Percentiles rank a stretch among this genome's conserved stretches.
Conservation (phyloP, 2,888 invertebrate species). For the Pimpla rufipes region DNA sequence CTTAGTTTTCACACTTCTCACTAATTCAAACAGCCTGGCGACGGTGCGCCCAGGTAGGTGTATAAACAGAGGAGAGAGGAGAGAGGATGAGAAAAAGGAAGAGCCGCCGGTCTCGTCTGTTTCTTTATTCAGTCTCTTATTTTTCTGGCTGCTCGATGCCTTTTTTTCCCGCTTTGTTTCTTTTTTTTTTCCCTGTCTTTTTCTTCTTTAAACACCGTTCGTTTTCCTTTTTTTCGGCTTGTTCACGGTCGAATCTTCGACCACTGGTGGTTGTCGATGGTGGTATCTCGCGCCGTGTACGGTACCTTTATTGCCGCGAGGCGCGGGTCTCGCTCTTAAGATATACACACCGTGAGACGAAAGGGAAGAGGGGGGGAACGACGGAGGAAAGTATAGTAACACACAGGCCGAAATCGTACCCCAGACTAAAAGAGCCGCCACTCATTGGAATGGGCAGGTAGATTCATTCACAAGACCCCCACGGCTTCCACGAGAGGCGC, state of each 20-base stretch:
- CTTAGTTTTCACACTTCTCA: slow-evolving; percentile 64
- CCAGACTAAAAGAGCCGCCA: slow-evolving; percentile 71
- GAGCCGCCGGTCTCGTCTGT: slow-evolving; percentile 38
- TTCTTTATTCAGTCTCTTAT: slow-evolving; percentile 52
- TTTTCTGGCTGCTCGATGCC: slow-evolving; percentile 19
- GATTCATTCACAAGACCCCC: slow-evolving; percentile 80
- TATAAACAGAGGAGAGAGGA: slow-evolving; percentile 8
- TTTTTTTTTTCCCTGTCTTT: slow-evolving; percentile 32
- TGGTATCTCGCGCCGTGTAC: slow-evolving; percentile 61
- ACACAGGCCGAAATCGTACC: slow-evolving; percentile 68
- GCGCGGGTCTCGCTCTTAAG: slow-evolving; percentile 39
- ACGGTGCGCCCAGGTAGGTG: slow-evolving; percentile 27
- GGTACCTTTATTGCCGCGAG: slow-evolving; percentile 67
- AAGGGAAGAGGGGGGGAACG: slow-evolving; percentile 30
- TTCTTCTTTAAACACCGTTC: slow-evolving; percentile 43
- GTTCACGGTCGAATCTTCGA: slow-evolving; percentile 58
- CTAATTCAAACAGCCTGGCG: slow-evolving; percentile 45
- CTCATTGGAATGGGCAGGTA: slow-evolving; percentile 74
- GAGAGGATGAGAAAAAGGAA: slow-evolving; percentile 12
- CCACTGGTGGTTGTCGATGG: slow-evolving; percentile 31
- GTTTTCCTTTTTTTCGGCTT: slow-evolving; percentile 58
- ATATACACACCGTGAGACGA: slow-evolving; percentile 33
- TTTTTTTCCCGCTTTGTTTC: slow-evolving; percentile 28
- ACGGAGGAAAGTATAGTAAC: slow-evolving; percentile 56
- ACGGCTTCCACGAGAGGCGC: slow-evolving; percentile 66